Conservation (phyloP, 2,888 invertebrate genomes). For the Nemurella pictetii region DNA sequence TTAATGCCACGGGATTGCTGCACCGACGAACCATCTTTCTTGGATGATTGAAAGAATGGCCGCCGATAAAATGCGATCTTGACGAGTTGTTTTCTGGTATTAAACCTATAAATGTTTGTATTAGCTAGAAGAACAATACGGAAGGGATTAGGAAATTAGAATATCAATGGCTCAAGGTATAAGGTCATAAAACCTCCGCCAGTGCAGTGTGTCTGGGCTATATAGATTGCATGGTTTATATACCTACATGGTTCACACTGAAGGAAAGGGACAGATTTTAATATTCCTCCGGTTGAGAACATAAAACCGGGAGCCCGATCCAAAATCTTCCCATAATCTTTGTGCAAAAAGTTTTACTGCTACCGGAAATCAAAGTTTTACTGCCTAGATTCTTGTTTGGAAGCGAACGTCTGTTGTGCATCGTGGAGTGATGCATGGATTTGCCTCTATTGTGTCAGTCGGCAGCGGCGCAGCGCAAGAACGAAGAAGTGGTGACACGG, state of each 20-base stretch:
- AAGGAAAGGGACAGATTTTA: slow-evolving; percentile 6
- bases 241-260: not conserved
- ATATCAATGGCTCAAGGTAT: slow-evolving; percentile 31
- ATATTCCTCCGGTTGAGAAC: slow-evolving; percentile 16
- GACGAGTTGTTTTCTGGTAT: not conserved
- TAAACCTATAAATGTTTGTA: not conserved
- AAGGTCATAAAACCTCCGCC: slow-evolving; percentile 30
- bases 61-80: not conserved
- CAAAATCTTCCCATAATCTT: not conserved
- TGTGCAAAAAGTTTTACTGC: slow-evolving; percentile 30
- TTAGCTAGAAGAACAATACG: slow-evolving; percentile 17
- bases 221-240: not conserved
- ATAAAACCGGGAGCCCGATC: not conserved
- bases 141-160: slow-evolving; percentile 33
- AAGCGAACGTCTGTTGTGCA: not conserved
- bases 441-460: no score
- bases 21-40: not conserved
- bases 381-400: not conserved
- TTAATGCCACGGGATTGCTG: not conserved
- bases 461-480: no score
- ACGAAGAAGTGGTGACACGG: not conserved
- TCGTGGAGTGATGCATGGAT: not conserved
- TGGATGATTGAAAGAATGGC: not conserved
- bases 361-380: slow-evolving; percentile 29
- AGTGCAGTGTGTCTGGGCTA: not conserved